Evolutionary conservation across 2,797 vertebrate species (phyloP).

Genomic region (Loris lydekkerianus): DNA sequence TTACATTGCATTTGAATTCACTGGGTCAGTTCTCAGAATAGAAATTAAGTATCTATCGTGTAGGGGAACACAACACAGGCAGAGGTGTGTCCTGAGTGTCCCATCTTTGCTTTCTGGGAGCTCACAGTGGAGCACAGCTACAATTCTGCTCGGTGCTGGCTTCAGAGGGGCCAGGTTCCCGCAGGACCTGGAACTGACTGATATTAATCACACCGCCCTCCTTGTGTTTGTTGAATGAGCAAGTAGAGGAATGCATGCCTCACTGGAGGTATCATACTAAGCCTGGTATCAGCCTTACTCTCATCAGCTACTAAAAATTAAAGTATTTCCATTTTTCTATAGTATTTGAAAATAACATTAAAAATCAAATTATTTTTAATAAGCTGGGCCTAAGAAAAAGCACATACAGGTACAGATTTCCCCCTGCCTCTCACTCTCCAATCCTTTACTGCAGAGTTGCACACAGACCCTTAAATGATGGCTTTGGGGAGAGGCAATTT

Average conservation of each 20-base stretch:
- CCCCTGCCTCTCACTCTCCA: background rate
- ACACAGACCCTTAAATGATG: background rate
- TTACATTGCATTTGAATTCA: background rate
- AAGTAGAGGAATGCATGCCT: background rate
- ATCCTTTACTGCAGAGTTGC: slow-evolving; percentile 42
- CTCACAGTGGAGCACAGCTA: background rate
- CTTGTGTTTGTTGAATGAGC: background rate
- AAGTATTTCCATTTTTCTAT: background rate
- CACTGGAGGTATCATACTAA: background rate
- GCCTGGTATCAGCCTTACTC: background rate
- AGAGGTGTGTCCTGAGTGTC: rapidly evolving
- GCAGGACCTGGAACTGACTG: background rate
- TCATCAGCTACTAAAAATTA: slow-evolving; percentile 38
- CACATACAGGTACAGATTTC: background rate
- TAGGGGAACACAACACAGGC: background rate
- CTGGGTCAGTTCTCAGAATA: background rate
- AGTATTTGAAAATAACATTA: slow-evolving; percentile 5
- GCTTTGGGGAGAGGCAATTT: slow-evolving; percentile 48
- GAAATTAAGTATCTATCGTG: background rate
- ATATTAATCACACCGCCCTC: background rate
- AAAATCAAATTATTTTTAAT: slow-evolving; percentile 59
- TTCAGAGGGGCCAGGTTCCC: background rate
- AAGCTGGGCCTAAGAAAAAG: slow-evolving; percentile 2
- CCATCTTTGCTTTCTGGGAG: background rate
- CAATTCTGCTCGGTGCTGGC: background rate